Base-by-base conservation (phyloP, 2,888 invertebrate genomes). In the Nebria brevicollis region DNA sequence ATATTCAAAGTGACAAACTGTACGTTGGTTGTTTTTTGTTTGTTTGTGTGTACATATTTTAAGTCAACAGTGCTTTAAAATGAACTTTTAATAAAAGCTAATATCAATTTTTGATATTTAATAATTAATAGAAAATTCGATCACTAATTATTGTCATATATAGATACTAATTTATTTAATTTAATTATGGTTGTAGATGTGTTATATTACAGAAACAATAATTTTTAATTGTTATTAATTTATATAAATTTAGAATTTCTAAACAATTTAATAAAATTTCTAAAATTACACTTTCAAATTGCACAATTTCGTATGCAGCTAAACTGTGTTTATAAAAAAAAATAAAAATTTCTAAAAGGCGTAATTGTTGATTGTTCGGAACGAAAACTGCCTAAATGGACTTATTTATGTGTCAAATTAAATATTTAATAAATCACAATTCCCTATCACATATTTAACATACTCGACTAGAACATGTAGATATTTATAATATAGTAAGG, bases 401-500 rank as follows among this genome's bases (percentile, higher is more conserved):
- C 85, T 85, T 83, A 85, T 83, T 85, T 85, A 85, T 84, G 85
- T 85, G 84, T 85, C 82, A 85, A 85, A 84, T 83, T 83, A 83
- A 84, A 84, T 84, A 84, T 85, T 84, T 82, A 83, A 83, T 82
- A 83, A 81, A 81, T 82, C 42, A 74, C 41, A 75, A 75, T 65
- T 75, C n/a, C 13, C 13, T 11, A 43, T 25, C 25, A 41, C 41
- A 41, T 54, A 54, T 54, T 54, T 54, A 54, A 54, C 13, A 54
- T 54, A 54, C 54, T 54, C 54, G 54, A 54, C 2, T 54, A 54
- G 7, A 54, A 54, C 54, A 3, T 54, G 54, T 54, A 54, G 54
- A 54, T 54, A 54, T 54, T 54, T 34, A 34, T 34, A 54, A 54
- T 54, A 11, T 54, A 54, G 54, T 54, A 54, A 54, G 2, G 2